phyloP scores from a whole-genome alignment of 2,888 invertebrate genomes.

The Cosmorhoe ocellata region DNA sequence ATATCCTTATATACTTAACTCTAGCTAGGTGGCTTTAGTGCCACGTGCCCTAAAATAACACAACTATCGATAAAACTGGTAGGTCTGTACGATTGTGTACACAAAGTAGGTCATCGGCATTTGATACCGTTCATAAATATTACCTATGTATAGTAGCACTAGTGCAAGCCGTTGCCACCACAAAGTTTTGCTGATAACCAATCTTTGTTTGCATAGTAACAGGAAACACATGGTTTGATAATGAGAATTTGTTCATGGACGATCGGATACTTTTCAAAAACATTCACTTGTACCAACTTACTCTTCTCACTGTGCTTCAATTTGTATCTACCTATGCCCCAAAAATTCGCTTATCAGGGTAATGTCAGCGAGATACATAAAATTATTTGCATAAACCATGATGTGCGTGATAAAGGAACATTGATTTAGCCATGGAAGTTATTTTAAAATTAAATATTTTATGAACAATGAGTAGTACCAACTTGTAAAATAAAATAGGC shows the following conservation, averaged over 20 bases:
- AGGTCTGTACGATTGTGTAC: constrained; percentile 17
- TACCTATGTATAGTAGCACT: background rate
- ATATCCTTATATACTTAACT: constrained; percentile 1
- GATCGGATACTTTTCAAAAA: constrained; percentile 1
- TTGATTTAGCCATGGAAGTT: no score
- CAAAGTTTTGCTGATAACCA: constrained; percentile 23
- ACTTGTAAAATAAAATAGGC: no score
- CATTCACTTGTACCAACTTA: background rate
- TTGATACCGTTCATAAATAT: constrained; percentile 15
- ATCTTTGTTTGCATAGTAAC: constrained; percentile 25
- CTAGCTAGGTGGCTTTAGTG: background rate
- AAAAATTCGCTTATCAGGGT: no score
- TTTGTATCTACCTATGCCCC: no score
- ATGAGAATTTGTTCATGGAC: constrained; percentile 14
- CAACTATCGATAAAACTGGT: constrained; percentile 21
- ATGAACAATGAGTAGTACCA: no score
- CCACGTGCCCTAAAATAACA: constrained; percentile 9
- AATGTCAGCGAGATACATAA: no score
- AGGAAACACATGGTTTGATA: constrained; percentile 26
- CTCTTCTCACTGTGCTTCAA: no score
- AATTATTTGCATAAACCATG: no score
- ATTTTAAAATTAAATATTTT: no score
- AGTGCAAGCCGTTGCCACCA: constrained; percentile 18
- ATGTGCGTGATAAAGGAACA: no score
- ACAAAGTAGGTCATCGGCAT: constrained; percentile 22